Evolutionary conservation across 2,888 invertebrate genomes (phyloP).

Genomic region (Melipona beecheii): DNA sequence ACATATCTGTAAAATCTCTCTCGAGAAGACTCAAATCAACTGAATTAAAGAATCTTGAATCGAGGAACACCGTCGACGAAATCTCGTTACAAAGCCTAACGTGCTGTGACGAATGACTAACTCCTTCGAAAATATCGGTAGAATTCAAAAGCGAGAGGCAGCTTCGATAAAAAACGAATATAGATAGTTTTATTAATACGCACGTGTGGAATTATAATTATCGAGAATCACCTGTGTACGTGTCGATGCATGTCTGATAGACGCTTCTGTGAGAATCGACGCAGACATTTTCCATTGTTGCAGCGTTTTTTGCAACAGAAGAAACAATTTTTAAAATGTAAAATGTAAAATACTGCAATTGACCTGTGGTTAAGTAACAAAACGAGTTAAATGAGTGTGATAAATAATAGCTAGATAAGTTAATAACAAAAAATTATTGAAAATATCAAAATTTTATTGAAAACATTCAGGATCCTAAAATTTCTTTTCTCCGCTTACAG

Average conservation of each 20-base stretch:
- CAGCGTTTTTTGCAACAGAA: neutral
- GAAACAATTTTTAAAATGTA: too few species aligned
- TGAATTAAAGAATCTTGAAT: neutral
- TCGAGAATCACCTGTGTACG: constrained; percentile 19
- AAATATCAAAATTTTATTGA: too few species aligned
- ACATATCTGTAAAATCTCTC: neutral
- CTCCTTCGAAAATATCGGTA: constrained; percentile 37
- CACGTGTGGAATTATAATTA: constrained; percentile 35
- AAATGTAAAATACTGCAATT: too few species aligned
- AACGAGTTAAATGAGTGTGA: too few species aligned
- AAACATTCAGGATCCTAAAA: too few species aligned
- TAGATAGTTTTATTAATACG: constrained; percentile 33
- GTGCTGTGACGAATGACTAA: constrained; percentile 51
- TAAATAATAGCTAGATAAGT: too few species aligned
- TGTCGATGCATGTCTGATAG: neutral
- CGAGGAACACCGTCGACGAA: constrained; percentile 36
- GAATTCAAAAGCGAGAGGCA: constrained; percentile 64
- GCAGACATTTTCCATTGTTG: neutral
- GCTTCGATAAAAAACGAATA: constrained; percentile 57
- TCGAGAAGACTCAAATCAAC: neutral
- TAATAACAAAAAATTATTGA: too few species aligned
- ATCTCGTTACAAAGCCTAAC: constrained; percentile 69
- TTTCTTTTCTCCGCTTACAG: too few species aligned
- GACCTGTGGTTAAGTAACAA: too few species aligned
- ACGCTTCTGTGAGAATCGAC: neutral